Base-by-base conservation (phyloP, 2,113 vertebrate species). In the Phrynosoma blainvillii region DNA sequence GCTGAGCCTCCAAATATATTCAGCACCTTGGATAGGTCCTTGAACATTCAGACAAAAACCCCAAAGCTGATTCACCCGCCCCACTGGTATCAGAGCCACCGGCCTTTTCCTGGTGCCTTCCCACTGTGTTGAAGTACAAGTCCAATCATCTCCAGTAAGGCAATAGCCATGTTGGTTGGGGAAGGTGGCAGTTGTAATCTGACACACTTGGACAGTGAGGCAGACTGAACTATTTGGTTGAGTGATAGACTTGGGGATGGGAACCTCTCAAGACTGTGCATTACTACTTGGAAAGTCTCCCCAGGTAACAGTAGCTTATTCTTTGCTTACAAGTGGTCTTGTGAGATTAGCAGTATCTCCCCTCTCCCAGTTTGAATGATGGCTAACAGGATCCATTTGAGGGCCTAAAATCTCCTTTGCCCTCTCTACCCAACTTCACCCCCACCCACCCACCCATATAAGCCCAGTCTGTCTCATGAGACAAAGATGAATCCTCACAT, bases 271-370 rank as follows among this genome's bases (percentile, higher is more conserved):
- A 42, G 56, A 82, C 62, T 56, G 18, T 78, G 42, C 27, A 23
- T 40, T 84, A 40, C 32, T 84, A 47, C 74, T 54, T 70, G 56
- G 81, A 84, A 78, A 70, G 16, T 56, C n/a, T 77, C 73, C 68
- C 87, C 16, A 70, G 81, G 74, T 62, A 74, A 47, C 11, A 79
- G 65, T 25, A 82, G 27, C 25, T 81, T 25, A 68, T 75, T 13
- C 42, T 83, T 84, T 88, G 73, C 59, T 78, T 84, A 10, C 14
- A 54, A 42, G 14, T 88, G 73, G 74, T 62, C 73, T 88, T 78
- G 47, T 36, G 65, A 70, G 62, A 83, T 18, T 21, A 40, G 40
- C 74, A 77, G 36, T 20, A 27, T 52, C 71, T 13, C 36, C 18
- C 54, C 47, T 78, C 23, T 12, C 8, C 40, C 65, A 73, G 10